Percentiles rank a stretch among this genome's conserved stretches.
These are phyloP conservation scores for Porphyrio hochstetteri DNA, from an alignment of 2,113 vertebrate species.

Conservation along the genomic window DNA sequence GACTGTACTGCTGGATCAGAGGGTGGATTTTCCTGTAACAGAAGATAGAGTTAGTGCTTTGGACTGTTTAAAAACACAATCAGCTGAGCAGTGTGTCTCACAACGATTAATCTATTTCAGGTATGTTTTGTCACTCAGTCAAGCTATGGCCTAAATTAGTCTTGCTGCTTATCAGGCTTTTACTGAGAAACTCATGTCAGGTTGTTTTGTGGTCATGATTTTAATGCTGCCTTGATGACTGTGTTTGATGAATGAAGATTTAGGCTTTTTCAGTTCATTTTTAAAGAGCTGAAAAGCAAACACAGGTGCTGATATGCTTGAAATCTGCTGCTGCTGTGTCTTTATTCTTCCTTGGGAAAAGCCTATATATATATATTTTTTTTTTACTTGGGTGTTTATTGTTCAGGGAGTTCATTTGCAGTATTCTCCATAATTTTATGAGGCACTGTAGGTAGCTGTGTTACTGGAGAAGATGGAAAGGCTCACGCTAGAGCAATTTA, in stretches of 20 bases:
- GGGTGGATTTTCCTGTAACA: not conserved
- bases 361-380: not conserved
- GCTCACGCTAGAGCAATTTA: not conserved
- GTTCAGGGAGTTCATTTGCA: not conserved
- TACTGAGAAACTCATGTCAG: not conserved
- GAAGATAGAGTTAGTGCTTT: not conserved
- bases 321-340: not conserved
- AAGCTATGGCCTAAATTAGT: not conserved
- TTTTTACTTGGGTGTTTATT: not conserved
- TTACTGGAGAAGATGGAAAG: not conserved
- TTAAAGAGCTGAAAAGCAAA: not conserved
- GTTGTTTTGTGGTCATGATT: not conserved
- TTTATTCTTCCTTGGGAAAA: not conserved
- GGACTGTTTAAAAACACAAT: not conserved
- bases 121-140: not conserved
- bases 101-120: not conserved
- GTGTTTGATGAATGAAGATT: not conserved
- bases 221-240: not conserved
- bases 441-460: not conserved
- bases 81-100: not conserved
- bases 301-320: not conserved
- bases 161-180: not conserved
- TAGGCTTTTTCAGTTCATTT: not conserved
- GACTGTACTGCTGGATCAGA: not conserved
- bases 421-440: not conserved